Base-by-base conservation (phyloP, 30 jellyfish, hydroid and myxozoan genomes). In the Aurelia aurita complex sp. Pacific region DNA sequence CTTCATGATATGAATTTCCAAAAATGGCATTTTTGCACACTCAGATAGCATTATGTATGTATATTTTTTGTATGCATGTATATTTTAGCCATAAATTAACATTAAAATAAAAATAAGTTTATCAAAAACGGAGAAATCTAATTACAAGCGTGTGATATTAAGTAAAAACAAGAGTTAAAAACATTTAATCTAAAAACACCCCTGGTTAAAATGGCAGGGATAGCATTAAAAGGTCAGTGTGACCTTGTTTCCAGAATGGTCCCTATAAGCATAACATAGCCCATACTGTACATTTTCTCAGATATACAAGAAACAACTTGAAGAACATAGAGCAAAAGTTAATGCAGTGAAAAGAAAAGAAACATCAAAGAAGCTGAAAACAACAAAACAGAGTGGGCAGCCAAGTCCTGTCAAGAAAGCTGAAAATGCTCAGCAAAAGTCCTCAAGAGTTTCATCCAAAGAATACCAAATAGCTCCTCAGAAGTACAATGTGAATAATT, bases 321-420 rank as follows among this genome's bases (percentile, higher is more conserved):
- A 87, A 77, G 97, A 87, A 51, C 98, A 92, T 54, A 96, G 96
- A 29, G 94, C 98, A 10, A 87, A 92, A 74, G 92, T 92, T 16
- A 87, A 92, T 74, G 97, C 98, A 15, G n/a, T 76, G 14, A 64
- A 23, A 15, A 64, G 89, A 4, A 83, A 83, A 64, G 83, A 81
- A 62, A 68, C 67, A 68, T 81, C 84, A 40, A 85, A 54, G 52
- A 81, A 85, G 60, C 63, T 85, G 63, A 85, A 85, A 61, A 72
- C 80, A 38, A 83, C 92, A 13, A 74, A 64, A 63, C 87, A 83
- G 17, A 64, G 42, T 35, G 87, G 86, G 15, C 74, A 67, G 5
- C 12, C 35, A 8, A 50, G 81, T 43, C 86, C 87, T 12, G 84
- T 50, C 15, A 69, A 81, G 62, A 42, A 33, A 12, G 46, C 66